Conservation (phyloP, 2,113 vertebrate genomes). For the Meriones unguiculatus region DNA sequence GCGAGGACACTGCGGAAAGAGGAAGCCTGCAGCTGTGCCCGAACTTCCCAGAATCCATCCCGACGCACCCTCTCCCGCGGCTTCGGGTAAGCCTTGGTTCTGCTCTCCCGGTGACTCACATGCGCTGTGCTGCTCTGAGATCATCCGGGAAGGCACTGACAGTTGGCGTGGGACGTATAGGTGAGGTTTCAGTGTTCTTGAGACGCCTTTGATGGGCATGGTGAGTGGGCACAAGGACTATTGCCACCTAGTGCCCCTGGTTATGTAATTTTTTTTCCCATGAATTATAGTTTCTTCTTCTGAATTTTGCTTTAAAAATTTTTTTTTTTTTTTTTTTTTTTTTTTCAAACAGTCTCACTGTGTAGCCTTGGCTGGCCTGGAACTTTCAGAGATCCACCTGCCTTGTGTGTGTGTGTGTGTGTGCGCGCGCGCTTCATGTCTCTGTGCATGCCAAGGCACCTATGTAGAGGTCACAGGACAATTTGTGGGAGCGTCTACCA, state of each 20-base stretch:
- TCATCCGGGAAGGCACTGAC: conserved; percentile 69
- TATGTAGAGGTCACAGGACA: background rate
- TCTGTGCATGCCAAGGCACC: background rate
- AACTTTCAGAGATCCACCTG: background rate
- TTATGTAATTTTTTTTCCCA: background rate
- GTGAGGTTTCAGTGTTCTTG: conserved; percentile 55
- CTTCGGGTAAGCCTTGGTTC: conserved; percentile 64
- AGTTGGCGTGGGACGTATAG: conserved; percentile 56
- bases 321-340: conserved; percentile 33
- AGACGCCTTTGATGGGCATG: conserved; percentile 60
- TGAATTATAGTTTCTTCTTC: background rate
- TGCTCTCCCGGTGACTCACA: conserved; percentile 58
- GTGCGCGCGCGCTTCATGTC: background rate
- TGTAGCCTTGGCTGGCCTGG: background rate
- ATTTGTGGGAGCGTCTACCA: background rate
- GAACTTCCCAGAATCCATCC: conserved; percentile 16
- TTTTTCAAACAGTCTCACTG: background rate
- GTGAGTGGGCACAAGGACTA: background rate
- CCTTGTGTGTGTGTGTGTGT: background rate
- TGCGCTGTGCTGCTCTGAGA: conserved; percentile 65
- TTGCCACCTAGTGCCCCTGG: conserved; percentile 25
- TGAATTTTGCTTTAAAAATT: background rate
- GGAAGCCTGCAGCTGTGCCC: background rate
- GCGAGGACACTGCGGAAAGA: background rate
- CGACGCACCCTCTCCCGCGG: background rate